These are phyloP conservation scores for Scomber colias DNA, from an alignment of 2,113 vertebrate species.

Conservation along the genomic window DNA sequence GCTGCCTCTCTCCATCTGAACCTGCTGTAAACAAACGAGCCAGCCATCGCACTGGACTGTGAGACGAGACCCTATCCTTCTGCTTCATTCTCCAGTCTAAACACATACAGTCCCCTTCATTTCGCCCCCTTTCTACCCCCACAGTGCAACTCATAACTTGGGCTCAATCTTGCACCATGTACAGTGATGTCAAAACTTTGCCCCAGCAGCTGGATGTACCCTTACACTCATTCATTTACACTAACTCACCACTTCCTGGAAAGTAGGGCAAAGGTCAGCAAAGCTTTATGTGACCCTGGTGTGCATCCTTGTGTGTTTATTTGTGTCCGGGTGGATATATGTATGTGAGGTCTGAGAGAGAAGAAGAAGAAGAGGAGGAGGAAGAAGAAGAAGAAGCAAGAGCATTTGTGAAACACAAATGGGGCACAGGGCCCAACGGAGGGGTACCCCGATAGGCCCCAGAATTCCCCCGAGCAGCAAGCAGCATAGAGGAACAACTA, in stretches of 20 bases:
- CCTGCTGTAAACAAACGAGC: conserved; percentile 46
- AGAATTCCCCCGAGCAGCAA: conserved; percentile 69
- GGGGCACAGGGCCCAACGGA: conserved; percentile 43
- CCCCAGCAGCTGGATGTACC: background rate
- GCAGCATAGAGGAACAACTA: conserved; percentile 78
- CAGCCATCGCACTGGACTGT: conserved; percentile 8
- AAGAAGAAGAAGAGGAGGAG: background rate
- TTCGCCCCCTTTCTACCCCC: background rate
- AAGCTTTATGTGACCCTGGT: conserved; percentile 31
- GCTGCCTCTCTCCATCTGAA: conserved; percentile 34
- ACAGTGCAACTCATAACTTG: conserved; percentile 20
- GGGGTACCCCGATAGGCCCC: conserved; percentile 71
- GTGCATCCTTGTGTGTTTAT: conserved; percentile 37
- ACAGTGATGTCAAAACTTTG: conserved; percentile 17
- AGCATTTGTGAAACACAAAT: conserved; percentile 54
- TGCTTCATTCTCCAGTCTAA: conserved; percentile 26
- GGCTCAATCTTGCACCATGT: conserved; percentile 8
- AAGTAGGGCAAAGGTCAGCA: conserved; percentile 66
- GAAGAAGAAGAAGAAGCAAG: conserved; percentile 19
- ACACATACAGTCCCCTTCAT: conserved; percentile 8
- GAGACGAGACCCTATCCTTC: conserved; percentile 18
- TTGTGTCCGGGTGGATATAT: conserved; percentile 6
- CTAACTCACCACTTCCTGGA: conserved; percentile 43
- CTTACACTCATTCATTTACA: conserved; percentile 25
- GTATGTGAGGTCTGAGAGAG: conserved; percentile 23